Base-by-base conservation (phyloP, 1,140 invertebrate genomes). In the Macrotrachela quadricornifera region DNA sequence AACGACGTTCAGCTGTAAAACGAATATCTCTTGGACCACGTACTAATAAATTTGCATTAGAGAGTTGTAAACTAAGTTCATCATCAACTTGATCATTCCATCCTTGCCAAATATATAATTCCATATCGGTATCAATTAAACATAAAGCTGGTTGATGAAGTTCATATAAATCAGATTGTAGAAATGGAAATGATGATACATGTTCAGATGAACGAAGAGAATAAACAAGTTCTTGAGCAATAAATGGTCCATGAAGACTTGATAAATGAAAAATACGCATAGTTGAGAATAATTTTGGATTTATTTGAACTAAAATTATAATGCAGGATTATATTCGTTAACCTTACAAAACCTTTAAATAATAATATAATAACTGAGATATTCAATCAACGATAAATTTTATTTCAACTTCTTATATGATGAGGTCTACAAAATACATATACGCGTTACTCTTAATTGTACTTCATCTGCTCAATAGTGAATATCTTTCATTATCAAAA, bases 51-150 rank as follows among this genome's bases (percentile, higher is more conserved):
- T 30, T 30, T 30, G 21, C 8, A 30, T 30, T 30, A 4, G 21
- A 30, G 8, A 8, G 2, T 30, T 30, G 21, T 30, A 8, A 30
- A 30, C 21, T 8, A 56, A 71, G 73, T 50, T 69, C 64, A 43
- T 62, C 56, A 38, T 57, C 49, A 15, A 61, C 64, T 46, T 78
- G 74, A 1, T 83, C 82, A 80, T 82, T 83, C 83, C 84, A 88
- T n/a, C 85, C 85, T 74, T 87, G 83, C 86, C 86, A 91, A 56
- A 91, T 66, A 79, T 81, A 90, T 46, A 88, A 69, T 57, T 75
- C 74, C 65, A 59, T 57, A 16, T 76, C 75, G 60, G 80, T 78
- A 62, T 87, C 83, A 60, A 90, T 62, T 58, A 91, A 68, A 66
- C 86, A 87, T 58, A 88, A 70, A 13, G 80, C 84, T 79, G 85